These are phyloP conservation scores for Sphenodon punctatus DNA, from an alignment of 2,797 vertebrate genomes.

Conservation along the genomic window DNA sequence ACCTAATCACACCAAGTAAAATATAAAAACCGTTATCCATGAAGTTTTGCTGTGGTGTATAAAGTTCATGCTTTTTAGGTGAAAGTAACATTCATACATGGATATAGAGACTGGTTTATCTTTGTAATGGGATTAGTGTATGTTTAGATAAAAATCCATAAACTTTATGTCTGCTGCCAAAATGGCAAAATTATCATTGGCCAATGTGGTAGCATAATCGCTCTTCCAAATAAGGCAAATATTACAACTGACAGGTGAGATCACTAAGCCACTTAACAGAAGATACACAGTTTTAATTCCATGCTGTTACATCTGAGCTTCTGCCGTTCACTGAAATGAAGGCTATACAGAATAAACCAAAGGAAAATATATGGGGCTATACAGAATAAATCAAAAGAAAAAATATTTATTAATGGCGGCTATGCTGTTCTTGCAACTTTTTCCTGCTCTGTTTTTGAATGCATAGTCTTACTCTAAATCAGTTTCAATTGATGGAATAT, in stretches of 20 bases:
- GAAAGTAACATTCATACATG: neutral
- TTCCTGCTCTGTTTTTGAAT: neutral
- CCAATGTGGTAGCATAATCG: no score
- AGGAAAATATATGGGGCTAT: no score
- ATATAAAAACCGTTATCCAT: constrained; percentile 65
- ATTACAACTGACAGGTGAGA: no score
- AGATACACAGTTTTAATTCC: neutral
- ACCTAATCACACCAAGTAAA: constrained; percentile 7
- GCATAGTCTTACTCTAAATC: neutral
- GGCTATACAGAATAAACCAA: no score
- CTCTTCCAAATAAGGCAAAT: no score
- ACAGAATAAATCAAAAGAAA: no score
- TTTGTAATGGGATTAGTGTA: neutral
- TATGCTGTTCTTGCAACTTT: neutral
- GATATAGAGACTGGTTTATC: neutral
- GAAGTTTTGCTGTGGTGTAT: neutral
- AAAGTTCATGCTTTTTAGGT: constrained; percentile 19
- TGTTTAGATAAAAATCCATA: neutral
- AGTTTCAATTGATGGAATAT: neutral
- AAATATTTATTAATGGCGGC: neutral
- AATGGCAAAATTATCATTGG: no score
- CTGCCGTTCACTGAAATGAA: no score
- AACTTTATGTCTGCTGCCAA: no score
- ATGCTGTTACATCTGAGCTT: no score
- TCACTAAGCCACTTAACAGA: no score